A percentile compares a stretch with the other conserved stretches of the same genome.
These are phyloP conservation scores for Oegoconia quadripuncta DNA, from an alignment of 2,888 invertebrate species.

Conservation along the genomic window DNA sequence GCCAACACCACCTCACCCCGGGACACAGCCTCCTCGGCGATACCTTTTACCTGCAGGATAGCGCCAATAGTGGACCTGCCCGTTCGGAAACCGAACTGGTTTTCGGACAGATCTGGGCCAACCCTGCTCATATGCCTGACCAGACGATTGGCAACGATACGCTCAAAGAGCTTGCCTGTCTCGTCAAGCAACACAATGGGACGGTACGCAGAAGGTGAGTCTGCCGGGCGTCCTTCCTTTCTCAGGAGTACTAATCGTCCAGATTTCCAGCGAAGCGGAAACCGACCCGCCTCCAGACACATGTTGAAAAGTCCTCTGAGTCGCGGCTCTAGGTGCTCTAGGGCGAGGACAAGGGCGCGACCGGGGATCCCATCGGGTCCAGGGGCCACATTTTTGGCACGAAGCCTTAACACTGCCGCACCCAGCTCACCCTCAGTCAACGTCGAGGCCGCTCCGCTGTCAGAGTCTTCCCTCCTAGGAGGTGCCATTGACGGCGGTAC, in stretches of 20 bases:
- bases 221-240: constrained; percentile 6
- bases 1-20: too few species aligned
- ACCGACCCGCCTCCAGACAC: background rate
- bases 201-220: constrained; percentile 3
- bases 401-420: background rate
- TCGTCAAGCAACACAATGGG: too few species aligned
- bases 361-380: constrained; percentile 13
- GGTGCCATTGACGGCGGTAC: background rate
- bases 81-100: too few species aligned
- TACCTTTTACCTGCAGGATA: too few species aligned
- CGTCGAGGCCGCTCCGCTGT: too few species aligned
- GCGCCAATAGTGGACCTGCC: too few species aligned
- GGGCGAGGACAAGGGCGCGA: background rate
- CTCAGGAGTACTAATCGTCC: constrained; percentile 5
- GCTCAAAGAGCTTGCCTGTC: too few species aligned
- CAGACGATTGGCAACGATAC: too few species aligned
- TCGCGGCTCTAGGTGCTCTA: background rate
- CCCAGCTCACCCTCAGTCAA: constrained; percentile 1
- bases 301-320: background rate
- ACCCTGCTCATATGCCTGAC: too few species aligned
- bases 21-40: too few species aligned
- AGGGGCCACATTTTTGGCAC: constrained; percentile 8
- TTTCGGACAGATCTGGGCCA: too few species aligned
- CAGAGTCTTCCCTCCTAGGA: background rate
- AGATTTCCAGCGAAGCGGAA: constrained; percentile 11